These are phyloP conservation scores for Isaurus tuberculatus DNA, from an alignment of 92 coral and sea anemone genomes.

Conservation along the genomic window DNA sequence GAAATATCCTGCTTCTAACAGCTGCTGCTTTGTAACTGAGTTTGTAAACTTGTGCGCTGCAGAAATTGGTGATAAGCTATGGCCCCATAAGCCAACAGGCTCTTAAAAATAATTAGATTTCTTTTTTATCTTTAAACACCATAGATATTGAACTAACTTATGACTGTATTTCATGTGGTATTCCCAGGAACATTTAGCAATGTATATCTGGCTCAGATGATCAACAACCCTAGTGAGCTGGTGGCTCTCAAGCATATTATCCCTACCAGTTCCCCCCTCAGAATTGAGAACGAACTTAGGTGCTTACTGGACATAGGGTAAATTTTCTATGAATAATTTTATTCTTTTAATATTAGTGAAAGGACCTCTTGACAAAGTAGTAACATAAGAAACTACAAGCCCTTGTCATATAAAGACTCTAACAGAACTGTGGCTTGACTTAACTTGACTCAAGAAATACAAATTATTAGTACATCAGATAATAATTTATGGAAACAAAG, in stretches of 20 bases:
- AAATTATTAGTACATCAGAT: too few species aligned
- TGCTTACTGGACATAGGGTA: constrained; percentile 98
- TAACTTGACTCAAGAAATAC: too few species aligned
- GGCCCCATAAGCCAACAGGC: too few species aligned
- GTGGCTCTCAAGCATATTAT: constrained; percentile 96
- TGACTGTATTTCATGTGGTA: background rate
- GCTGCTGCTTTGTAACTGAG: too few species aligned
- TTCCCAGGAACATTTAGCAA: constrained; percentile 94
- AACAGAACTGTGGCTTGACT: too few species aligned
- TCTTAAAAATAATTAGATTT: too few species aligned
- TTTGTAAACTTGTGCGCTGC: too few species aligned
- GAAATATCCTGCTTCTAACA: too few species aligned
- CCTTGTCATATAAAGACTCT: too few species aligned
- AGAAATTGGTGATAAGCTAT: too few species aligned
- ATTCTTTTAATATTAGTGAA: background rate
- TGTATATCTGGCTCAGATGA: constrained; percentile 91
- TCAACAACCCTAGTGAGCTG: constrained; percentile 75
- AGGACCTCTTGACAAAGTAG: background rate
- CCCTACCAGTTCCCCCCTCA: constrained; percentile 96
- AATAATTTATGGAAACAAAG: too few species aligned
- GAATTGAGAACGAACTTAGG: constrained; percentile 92
- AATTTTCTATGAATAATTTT: constrained; percentile 8
- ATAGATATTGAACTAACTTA: background rate
- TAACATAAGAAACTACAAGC: background rate
- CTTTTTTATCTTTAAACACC: background rate